phyloP scores from a whole-genome alignment of 2,888 invertebrate species.

The Tiphia femorata region DNA sequence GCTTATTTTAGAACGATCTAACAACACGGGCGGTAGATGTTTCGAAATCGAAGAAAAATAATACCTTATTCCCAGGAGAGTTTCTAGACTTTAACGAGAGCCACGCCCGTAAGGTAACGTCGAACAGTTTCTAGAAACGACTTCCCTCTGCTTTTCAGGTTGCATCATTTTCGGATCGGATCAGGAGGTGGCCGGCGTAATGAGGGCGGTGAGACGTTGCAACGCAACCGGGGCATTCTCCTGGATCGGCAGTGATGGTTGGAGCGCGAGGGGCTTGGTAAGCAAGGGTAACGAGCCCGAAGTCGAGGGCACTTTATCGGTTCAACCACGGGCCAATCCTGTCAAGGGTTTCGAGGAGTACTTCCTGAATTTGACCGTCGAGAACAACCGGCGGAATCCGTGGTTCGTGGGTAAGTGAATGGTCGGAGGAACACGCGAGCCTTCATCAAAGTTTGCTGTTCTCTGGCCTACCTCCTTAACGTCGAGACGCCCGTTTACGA shows the following conservation, averaged over 20 bases:
- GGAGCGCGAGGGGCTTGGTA: constrained; percentile 91
- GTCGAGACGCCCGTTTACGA: no score
- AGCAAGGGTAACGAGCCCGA: constrained; percentile 88
- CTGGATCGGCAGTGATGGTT: constrained; percentile 97
- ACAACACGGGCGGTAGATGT: no score
- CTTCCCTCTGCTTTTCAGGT: no score
- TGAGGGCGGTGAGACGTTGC: constrained; percentile 89
- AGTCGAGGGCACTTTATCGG: constrained; percentile 94
- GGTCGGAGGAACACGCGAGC: background rate
- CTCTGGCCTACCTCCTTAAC: no score
- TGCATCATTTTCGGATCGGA: constrained; percentile 96
- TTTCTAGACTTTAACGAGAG: no score
- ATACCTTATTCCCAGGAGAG: no score
- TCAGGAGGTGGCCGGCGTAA: constrained; percentile 96
- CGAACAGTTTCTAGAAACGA: background rate
- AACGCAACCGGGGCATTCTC: constrained; percentile 92
- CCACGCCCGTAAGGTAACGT: no score
- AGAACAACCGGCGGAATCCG: constrained; percentile 91
- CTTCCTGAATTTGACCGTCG: constrained; percentile 85
- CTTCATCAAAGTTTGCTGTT: constrained; percentile 2
- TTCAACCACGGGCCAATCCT: constrained; percentile 93
- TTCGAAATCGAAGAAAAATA: no score
- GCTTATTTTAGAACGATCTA: no score
- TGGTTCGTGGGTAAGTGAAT: constrained; percentile 90
- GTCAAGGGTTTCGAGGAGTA: constrained; percentile 90